A percentile compares a stretch with the other conserved stretches of the same genome.
phyloP scores from a whole-genome alignment of 2,113 vertebrate genomes.

The Bubo scandiacus region DNA sequence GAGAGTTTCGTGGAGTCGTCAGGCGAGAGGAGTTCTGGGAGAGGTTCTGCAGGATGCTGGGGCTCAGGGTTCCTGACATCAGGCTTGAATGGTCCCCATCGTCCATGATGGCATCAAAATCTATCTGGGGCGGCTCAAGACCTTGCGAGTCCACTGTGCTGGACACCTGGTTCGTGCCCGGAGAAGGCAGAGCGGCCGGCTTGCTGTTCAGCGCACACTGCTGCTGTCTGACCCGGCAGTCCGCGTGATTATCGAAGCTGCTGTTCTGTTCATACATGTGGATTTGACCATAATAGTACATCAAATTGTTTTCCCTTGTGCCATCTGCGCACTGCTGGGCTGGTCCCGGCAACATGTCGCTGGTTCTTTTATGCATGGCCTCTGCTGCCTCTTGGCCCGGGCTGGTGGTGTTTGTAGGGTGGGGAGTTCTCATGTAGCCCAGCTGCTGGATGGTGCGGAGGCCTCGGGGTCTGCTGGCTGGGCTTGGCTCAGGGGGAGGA shows the following conservation, averaged over 20 bases:
- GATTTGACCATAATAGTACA: conserved; percentile 89
- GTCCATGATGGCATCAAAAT: conserved; percentile 96
- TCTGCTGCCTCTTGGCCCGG: conserved; percentile 74
- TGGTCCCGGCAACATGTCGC: conserved; percentile 34
- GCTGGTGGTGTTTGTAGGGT: conserved; percentile 53
- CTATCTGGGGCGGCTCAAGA: conserved; percentile 88
- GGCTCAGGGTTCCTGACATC: conserved; percentile 93
- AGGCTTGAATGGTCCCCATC: conserved; percentile 96
- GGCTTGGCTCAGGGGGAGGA: conserved; percentile 83
- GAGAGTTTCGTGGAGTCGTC: conserved; percentile 93
- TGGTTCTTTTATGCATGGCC: conserved; percentile 78
- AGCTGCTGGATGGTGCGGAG: conserved; percentile 75
- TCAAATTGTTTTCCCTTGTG: conserved; percentile 69
- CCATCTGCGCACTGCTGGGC: conserved; percentile 45
- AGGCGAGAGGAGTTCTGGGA: conserved; percentile 97
- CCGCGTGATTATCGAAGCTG: conserved; percentile 69
- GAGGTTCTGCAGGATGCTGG: conserved; percentile 92
- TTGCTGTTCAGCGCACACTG: conserved; percentile 61
- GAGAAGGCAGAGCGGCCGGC: conserved; percentile 84
- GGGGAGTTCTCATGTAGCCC: conserved; percentile 75
- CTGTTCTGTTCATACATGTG: conserved; percentile 86
- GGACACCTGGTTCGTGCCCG: conserved; percentile 91
- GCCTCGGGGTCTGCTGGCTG: conserved; percentile 71
- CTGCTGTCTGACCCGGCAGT: conserved; percentile 71
- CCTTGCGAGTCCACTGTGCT: conserved; percentile 91